A percentile compares a stretch with the other conserved stretches of the same genome.
Evolutionary conservation across 2,888 invertebrate species (phyloP).

Genomic region (Physocephala rufipes): DNA sequence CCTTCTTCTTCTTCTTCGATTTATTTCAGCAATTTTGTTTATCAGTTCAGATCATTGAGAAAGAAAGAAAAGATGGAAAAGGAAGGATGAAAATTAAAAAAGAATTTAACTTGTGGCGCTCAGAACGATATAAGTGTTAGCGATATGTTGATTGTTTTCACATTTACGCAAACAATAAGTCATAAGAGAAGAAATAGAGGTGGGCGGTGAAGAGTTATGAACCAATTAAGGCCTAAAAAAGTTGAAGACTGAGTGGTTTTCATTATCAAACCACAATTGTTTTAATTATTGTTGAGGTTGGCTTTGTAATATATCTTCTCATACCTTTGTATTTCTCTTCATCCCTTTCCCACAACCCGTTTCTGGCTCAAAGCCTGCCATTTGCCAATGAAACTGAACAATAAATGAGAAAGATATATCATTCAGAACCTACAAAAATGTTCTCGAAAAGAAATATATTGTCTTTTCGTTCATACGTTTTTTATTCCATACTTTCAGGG

Average conservation of each 20-base stretch:
- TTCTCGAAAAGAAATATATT: neutral
- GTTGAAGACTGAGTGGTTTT: slow-evolving; percentile 9
- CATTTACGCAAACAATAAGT: slow-evolving; percentile 20
- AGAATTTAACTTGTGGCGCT: too few relatives aligned
- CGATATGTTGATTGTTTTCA: slow-evolving; percentile 45
- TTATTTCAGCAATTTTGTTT: too few relatives aligned
- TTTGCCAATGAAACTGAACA: too few relatives aligned
- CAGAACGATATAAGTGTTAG: slow-evolving; percentile 48
- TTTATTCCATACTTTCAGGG: slow-evolving; percentile 28
- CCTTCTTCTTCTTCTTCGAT: too few relatives aligned
- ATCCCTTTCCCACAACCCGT: neutral
- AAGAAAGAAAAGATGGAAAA: too few relatives aligned
- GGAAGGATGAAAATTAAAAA: too few relatives aligned
- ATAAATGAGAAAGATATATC: too few relatives aligned
- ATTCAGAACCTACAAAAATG: neutral
- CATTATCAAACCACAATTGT: slow-evolving; percentile 26
- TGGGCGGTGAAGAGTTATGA: too few relatives aligned
- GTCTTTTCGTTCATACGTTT: neutral
- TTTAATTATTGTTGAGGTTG: slow-evolving; percentile 31
- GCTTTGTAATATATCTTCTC: slow-evolving; percentile 7
- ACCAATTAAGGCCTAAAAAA: neutral
- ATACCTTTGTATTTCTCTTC: neutral
- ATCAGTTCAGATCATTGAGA: too few relatives aligned
- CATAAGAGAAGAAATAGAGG: too few relatives aligned
- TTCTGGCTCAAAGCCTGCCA: too few relatives aligned